phyloP scores from a whole-genome alignment of 1,140 invertebrate genomes.

The Tenebrio molitor region DNA sequence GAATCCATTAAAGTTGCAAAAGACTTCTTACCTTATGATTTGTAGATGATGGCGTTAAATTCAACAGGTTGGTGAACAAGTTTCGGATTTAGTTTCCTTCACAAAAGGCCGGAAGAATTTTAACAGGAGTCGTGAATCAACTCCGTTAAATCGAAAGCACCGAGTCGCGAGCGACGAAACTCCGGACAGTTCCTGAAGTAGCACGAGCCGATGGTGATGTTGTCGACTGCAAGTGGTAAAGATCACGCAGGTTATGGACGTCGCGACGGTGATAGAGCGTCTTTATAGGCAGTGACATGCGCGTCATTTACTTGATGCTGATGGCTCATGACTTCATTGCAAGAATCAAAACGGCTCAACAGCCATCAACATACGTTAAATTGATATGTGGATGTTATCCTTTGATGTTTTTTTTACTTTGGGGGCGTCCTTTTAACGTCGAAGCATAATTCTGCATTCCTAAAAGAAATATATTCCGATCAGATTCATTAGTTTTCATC shows the following conservation, averaged over 20 bases:
- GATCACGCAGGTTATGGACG: slow-evolving; percentile 46
- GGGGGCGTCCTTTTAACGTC: no score
- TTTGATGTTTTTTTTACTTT: slow-evolving; percentile 8
- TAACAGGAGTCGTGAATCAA: slow-evolving; percentile 1
- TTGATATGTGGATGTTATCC: slow-evolving; percentile 5
- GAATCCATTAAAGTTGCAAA: neutral
- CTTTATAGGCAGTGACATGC: slow-evolving; percentile 47
- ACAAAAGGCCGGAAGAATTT: slow-evolving; percentile 32
- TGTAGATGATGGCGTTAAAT: slow-evolving; percentile 14
- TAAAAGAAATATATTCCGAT: no score
- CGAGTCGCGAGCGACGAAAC: slow-evolving; percentile 29
- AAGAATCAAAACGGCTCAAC: slow-evolving; percentile 37
- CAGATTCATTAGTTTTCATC: no score
- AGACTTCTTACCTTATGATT: slow-evolving; percentile 36
- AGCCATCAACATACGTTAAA: slow-evolving; percentile 15
- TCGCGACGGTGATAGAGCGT: slow-evolving; percentile 45
- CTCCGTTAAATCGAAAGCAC: slow-evolving; percentile 15
- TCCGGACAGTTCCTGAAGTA: slow-evolving; percentile 18
- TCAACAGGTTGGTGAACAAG: slow-evolving; percentile 44
- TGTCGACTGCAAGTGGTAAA: slow-evolving; percentile 39
- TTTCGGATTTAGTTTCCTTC: slow-evolving; percentile 15
- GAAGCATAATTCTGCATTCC: no score
- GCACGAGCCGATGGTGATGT: slow-evolving; percentile 33
- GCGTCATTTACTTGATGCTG: slow-evolving; percentile 37
- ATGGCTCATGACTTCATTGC: slow-evolving; percentile 38